Evolutionary conservation across 2,113 vertebrate genomes (phyloP).

Genomic region (Felis catus): DNA sequence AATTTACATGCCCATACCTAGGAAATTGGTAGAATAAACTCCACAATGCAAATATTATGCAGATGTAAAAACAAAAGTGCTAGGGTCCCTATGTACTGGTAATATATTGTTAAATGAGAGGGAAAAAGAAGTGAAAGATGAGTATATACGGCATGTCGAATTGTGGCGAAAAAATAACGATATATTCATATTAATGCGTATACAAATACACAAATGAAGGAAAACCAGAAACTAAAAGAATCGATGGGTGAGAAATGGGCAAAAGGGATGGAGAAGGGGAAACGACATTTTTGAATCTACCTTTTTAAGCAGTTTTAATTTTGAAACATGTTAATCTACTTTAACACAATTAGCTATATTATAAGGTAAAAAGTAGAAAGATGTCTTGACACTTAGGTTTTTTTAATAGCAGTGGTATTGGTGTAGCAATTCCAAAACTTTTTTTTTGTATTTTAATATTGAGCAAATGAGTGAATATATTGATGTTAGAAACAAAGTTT

Average conservation of each 20-base stretch:
- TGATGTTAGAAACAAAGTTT: not conserved
- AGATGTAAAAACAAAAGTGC: not conserved
- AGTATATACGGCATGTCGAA: not conserved
- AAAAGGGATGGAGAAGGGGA: not conserved
- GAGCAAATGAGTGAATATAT: not conserved
- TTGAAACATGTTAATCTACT: not conserved
- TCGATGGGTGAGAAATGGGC: not conserved
- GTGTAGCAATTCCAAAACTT: not conserved
- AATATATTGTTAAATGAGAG: not conserved
- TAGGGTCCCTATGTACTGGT: not conserved
- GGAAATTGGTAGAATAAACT: not conserved
- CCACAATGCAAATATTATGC: not conserved
- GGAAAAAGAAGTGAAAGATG: not conserved
- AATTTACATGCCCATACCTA: not conserved
- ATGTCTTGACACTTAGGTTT: not conserved
- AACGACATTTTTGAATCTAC: not conserved
- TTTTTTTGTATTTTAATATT: not conserved
- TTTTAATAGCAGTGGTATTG: not conserved
- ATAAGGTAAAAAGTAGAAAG: not conserved
- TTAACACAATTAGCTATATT: not conserved
- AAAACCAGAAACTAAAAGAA: not conserved
- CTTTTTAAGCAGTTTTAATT: not conserved
- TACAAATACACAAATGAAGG: not conserved
- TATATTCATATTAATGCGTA: not conserved
- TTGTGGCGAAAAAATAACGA: not conserved